phyloP scores from a whole-genome alignment of 2,113 vertebrate species.

The Oryzias melastigma region DNA sequence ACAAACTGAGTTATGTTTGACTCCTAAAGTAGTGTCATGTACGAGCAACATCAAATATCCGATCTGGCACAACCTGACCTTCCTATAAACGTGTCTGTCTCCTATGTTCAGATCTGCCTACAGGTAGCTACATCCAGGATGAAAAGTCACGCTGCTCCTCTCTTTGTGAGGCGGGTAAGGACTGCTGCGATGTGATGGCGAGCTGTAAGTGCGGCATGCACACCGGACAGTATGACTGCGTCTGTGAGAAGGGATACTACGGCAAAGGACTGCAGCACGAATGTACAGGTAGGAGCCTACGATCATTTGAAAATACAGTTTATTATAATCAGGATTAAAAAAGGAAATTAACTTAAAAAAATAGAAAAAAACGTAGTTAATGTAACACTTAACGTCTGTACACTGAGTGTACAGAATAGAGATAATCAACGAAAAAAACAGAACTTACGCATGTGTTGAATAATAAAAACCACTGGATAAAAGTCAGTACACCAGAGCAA shows the following conservation, averaged over 20 bases:
- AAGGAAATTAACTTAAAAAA: too few species aligned
- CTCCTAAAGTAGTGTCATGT: neutral
- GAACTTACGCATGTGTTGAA: conserved; percentile 2
- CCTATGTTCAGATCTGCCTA: conserved; percentile 84
- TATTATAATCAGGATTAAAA: too few species aligned
- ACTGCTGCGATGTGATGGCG: conserved; percentile 95
- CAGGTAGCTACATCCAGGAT: conserved; percentile 95
- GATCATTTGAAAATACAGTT: too few species aligned
- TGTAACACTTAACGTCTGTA: neutral
- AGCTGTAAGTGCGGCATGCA: conserved; percentile 96
- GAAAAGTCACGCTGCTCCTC: conserved; percentile 86
- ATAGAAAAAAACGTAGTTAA: too few species aligned
- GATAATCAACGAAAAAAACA: neutral
- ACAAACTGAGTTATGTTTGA: neutral
- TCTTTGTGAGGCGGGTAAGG: conserved; percentile 84
- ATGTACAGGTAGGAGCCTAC: conserved; percentile 83
- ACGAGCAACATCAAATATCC: neutral
- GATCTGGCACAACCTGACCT: neutral
- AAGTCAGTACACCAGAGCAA: neutral
- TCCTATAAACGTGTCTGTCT: conserved; percentile 8
- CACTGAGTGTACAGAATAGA: too few species aligned
- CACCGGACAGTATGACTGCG: conserved; percentile 96
- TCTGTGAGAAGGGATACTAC: conserved; percentile 95
- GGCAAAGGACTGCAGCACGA: conserved; percentile 93
- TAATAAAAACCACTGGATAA: conserved; percentile 7